A percentile compares a stretch with the other conserved stretches of the same genome.
These are phyloP conservation scores for Lacanobia wlatinum DNA, from an alignment of 2,888 invertebrate genomes.

Conservation along the genomic window DNA sequence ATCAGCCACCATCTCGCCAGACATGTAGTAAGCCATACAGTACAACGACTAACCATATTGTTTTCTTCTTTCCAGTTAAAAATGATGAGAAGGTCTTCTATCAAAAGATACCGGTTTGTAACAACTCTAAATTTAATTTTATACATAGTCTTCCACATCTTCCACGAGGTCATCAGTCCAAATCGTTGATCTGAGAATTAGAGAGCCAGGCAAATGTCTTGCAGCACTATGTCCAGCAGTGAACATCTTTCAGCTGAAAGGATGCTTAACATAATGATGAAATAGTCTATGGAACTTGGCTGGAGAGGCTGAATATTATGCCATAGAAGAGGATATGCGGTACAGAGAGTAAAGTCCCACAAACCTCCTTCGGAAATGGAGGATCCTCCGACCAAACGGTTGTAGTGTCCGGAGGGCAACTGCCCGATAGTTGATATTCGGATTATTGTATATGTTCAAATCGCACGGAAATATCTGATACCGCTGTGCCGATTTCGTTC, in stretches of 20 bases:
- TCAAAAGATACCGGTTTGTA: neutral
- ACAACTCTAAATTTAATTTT: neutral
- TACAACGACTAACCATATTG: neutral
- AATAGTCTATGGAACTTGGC: neutral
- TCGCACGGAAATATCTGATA: no score
- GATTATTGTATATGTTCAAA: no score
- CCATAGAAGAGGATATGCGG: no score
- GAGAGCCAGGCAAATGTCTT: neutral
- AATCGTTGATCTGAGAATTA: neutral
- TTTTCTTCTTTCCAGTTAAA: neutral
- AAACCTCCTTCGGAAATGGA: no score
- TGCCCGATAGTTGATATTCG: no score
- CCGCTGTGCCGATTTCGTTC: no score
- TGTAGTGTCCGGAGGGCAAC: no score
- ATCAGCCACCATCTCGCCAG: neutral
- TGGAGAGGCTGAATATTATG: neutral
- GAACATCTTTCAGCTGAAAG: neutral
- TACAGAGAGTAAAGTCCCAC: no score
- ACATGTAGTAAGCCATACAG: neutral
- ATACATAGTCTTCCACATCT: neutral
- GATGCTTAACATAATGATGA: neutral
- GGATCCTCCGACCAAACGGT: no score
- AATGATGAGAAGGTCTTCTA: neutral
- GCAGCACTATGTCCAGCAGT: neutral
- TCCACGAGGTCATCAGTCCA: neutral